Evolutionary conservation across 2,113 vertebrate species (phyloP), one percentile per base, ranked within the genome.

Genomic region (Mesitornis unicolor): DNA sequence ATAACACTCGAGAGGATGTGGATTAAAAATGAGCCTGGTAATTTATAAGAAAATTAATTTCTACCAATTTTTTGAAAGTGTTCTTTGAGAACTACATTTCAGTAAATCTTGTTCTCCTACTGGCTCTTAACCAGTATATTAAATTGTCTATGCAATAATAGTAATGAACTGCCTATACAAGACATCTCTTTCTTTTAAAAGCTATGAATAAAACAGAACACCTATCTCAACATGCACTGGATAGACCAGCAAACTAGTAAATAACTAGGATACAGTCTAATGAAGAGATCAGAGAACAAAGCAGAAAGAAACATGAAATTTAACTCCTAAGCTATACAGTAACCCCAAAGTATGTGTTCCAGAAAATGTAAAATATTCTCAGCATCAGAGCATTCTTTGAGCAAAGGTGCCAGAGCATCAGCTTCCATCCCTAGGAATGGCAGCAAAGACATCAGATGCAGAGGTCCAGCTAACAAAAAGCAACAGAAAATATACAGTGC

Each of bases 31-130:
- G 24, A 93, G 40, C 53, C 45, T 38, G 53, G 40, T 28, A 82
- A 61, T 93, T 73, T 65, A 40, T 25, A 84, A 75, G 53, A 89
- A 89, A 76, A 95, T 73, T 65, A 57, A 64, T 95, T 94, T 85
- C 36, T 82, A 56, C 25, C 40, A 71, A 50, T 45, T 94, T 91
- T 94, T 79, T 17, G 47, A 69, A 83, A 89, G 16, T 1, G 4
- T 81, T 79, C n/a, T 85, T 61, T 70, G 63, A 65, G 45, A 89
- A 50, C 11, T 63, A 26, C 13, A 54, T 85, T 81, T 87, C 20
- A 40, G 31, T 80, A 83, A 70, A 57, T 63, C 31, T 69, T 80
- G 21, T 42, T 80, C 50, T 79, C 5, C 7, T 38, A 31, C 25
- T 69, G 59, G 38, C 74, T 87, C 47, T 53, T 76, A 42, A 75